Conservation (phyloP, 37 sponge, comb jelly and placozoan species). For the Geodia barretti region DNA sequence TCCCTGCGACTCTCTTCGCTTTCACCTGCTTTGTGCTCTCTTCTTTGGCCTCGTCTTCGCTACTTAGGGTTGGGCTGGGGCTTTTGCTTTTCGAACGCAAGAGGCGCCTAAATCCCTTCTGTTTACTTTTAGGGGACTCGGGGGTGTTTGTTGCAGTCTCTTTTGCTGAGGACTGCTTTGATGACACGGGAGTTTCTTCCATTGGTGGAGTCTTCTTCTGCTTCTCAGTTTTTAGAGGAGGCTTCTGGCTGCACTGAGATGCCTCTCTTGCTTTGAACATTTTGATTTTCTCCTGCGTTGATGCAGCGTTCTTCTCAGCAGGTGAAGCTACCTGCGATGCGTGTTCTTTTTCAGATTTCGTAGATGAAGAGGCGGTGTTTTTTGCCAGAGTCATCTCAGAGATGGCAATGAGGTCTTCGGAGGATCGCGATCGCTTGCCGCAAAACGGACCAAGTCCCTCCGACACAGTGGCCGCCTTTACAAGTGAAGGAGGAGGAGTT, state of each 20-base stretch:
- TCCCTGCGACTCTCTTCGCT: no score
- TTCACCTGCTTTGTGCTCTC: no score
- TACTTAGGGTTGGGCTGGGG: not conserved
- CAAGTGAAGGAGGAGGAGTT: no score
- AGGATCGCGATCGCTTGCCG: not conserved
- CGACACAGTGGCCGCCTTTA: not conserved
- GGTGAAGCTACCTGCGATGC: not conserved
- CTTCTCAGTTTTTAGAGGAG: not conserved
- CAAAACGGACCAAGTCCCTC: not conserved
- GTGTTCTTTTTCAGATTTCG: not conserved
- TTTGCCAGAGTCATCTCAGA: not conserved
- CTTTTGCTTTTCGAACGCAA: not conserved
- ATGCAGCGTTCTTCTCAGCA: not conserved
- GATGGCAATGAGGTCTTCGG: not conserved
- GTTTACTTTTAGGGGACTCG: not conserved
- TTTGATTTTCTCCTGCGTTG: not conserved
- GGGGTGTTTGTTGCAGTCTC: no score
- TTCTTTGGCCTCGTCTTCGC: not conserved
- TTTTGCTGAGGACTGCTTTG: no score
- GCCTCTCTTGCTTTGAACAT: not conserved
- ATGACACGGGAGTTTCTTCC: not conserved
- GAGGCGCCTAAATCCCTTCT: not conserved
- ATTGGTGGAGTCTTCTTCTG: not conserved
- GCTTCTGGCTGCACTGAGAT: not conserved
- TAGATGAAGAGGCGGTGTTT: not conserved